Percentiles rank a stretch among this genome's conserved stretches.
Conservation (phyloP, 37 sponge, comb jelly and placozoan species). For the Cliona cf. orientalis region DNA sequence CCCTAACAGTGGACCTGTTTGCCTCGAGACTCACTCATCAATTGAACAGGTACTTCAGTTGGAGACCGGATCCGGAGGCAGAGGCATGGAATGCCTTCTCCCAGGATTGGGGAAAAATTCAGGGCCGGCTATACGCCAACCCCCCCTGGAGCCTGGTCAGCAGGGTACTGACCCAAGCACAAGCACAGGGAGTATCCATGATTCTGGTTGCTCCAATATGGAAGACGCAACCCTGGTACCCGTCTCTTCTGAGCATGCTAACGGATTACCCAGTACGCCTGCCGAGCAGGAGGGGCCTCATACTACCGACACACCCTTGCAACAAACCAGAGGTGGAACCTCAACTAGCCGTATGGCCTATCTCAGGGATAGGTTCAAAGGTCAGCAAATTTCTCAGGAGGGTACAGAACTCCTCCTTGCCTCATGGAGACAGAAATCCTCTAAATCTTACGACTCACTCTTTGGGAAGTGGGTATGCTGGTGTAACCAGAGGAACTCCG, state of each 20-base stretch:
- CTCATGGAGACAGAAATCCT: too few relatives aligned
- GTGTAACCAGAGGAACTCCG: too few relatives aligned
- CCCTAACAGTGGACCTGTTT: neutral
- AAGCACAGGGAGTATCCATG: neutral
- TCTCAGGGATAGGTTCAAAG: too few relatives aligned
- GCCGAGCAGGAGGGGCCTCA: too few relatives aligned
- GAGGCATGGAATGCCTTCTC: conserved; percentile 18
- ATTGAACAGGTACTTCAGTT: conserved; percentile 46
- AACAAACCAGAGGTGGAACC: too few relatives aligned
- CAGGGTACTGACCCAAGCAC: conserved; percentile 4
- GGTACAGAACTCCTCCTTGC: conserved; percentile 29
- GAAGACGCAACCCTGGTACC: conserved; percentile 12
- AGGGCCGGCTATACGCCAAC: conserved; percentile 17
- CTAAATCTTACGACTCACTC: conserved; percentile 20
- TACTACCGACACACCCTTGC: too few relatives aligned
- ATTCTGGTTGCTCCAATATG: conserved; percentile 5
- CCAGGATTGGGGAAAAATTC: conserved; percentile 9
- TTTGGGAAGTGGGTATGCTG: too few relatives aligned
- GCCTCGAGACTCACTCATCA: conserved; percentile 15
- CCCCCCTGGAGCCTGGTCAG: conserved; percentile 17
- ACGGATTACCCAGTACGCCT: too few relatives aligned
- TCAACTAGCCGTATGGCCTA: too few relatives aligned
- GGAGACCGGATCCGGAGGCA: conserved; percentile 40
- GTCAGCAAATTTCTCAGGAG: too few relatives aligned
- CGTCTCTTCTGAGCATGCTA: neutral